A percentile compares a stretch with the other conserved stretches of the same genome.
Evolutionary conservation across 1,140 invertebrate genomes (phyloP).

Genomic region (Chelonus insularis): DNA sequence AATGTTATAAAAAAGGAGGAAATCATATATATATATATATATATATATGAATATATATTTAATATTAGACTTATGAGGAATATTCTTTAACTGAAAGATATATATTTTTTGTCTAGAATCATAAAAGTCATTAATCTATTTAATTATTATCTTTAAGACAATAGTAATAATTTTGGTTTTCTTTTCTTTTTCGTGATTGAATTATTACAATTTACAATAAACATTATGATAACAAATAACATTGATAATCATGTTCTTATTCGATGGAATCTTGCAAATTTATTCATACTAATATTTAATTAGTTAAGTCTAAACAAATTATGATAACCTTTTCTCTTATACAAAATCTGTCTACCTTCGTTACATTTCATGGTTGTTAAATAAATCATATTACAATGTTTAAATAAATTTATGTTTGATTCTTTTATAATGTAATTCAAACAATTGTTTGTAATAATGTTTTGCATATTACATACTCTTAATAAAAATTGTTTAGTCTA

Average conservation of each 20-base stretch:
- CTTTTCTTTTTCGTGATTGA: background rate
- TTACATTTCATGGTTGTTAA: constrained; percentile 51
- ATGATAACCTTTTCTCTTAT: constrained; percentile 23
- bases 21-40: constrained; percentile 30
- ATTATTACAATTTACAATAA: background rate
- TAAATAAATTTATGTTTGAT: constrained; percentile 37
- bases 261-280: background rate
- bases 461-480: too few relatives aligned
- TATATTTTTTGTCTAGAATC: constrained; percentile 2
- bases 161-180: too few relatives aligned
- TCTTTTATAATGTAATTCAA: constrained; percentile 4
- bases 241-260: background rate
- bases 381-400: constrained; percentile 50
- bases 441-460: too few relatives aligned
- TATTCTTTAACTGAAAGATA: constrained; percentile 39
- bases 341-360: constrained; percentile 47
- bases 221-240: background rate
- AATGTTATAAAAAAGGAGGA: constrained; percentile 19
- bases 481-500: too few relatives aligned
- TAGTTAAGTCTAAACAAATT: background rate
- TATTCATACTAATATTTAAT: background rate
- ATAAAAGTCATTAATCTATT: constrained; percentile 41
- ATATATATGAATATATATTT: constrained; percentile 26
- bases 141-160: background rate
- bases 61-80: constrained; percentile 25